phyloP scores from a whole-genome alignment of 2,888 invertebrate species.

The Ptychoptera contaminata region DNA sequence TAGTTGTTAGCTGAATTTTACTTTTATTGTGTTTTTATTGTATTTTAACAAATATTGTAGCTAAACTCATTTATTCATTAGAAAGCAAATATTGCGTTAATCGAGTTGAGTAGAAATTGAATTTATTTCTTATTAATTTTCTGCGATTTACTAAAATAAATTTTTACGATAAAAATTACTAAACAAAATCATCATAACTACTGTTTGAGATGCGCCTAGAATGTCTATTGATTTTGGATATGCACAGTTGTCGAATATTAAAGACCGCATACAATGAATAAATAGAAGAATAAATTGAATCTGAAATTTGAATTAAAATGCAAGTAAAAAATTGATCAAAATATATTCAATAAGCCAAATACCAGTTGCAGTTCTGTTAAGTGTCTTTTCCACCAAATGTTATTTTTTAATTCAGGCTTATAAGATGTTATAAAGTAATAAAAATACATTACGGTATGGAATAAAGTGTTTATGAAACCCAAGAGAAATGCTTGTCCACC shows the following conservation, averaged over 20 bases:
- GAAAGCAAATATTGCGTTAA: too few species aligned
- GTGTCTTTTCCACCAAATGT: conserved; percentile 71
- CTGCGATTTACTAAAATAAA: conserved; percentile 36
- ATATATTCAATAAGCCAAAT: conserved; percentile 6
- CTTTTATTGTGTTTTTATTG: too few species aligned
- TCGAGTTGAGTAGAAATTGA: too few species aligned
- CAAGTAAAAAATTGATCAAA: not conserved
- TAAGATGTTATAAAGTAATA: conserved; percentile 66
- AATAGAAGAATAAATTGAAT: conserved; percentile 47
- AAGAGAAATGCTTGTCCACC: conserved; percentile 51
- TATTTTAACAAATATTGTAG: too few species aligned
- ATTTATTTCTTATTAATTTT: too few species aligned
- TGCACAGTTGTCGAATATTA: conserved; percentile 36
- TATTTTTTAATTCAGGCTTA: conserved; percentile 49
- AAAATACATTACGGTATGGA: conserved; percentile 67
- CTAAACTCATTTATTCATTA: too few species aligned
- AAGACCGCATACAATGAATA: conserved; percentile 36
- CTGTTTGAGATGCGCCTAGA: conserved; percentile 44
- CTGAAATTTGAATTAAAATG: too few species aligned
- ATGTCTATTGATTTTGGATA: conserved; percentile 40
- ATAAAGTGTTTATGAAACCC: conserved; percentile 53
- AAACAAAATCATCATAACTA: conserved; percentile 49
- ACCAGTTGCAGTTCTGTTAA: conserved; percentile 72
- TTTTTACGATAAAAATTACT: conserved; percentile 47
- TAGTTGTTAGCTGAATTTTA: too few species aligned